Evolutionary conservation across 2,888 invertebrate species (phyloP), one percentile per base, ranked within the genome.

Genomic region (Diaphora mendica): DNA sequence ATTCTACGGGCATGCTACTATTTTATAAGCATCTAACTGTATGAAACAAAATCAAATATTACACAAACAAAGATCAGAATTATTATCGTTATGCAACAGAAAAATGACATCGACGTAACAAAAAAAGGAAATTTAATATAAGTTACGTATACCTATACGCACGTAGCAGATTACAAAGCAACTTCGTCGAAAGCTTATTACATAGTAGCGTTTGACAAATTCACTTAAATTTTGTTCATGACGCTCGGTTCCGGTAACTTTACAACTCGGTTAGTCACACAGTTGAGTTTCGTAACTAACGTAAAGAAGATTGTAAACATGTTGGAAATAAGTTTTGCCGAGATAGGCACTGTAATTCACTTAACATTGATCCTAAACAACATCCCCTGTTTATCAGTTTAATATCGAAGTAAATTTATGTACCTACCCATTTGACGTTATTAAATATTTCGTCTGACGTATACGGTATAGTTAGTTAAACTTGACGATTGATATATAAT

Each of bases 221-320:
- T 92, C 91, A 92, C 92, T 94, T 94, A 93, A 88, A 93, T 92
- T 93, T 93, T 92, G 92, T 91, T 92, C 91, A 86, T 90, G 91
- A 90, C 88, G 89, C 90, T 86, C 87, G 89, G 90, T 89, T 86
- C 89, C 89, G 88, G 81, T 85, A 91, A 93, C 87, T 93, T 93
- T 80, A 83, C 90, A 92, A 93, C 89, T 91, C 88, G 82, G 90
- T 92, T 92, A 91, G 87, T 85, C 87, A 79, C 86, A 86, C 83
- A 86, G 87, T 82, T 81, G 81, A 88, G 85, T 83, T 85, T 82
- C 84, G 79, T 82, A 79, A 81, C 79, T 83, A 82, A 85, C 76
- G 83, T 82, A 83, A 86, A 86, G 86, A 87, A 88, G 85, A 89
- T 88, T 88, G 87, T 88, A 88, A 88, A 87, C 87, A 88, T 85